Base-by-base conservation (phyloP, 2,113 vertebrate genomes). In the Hippolais icterina region DNA sequence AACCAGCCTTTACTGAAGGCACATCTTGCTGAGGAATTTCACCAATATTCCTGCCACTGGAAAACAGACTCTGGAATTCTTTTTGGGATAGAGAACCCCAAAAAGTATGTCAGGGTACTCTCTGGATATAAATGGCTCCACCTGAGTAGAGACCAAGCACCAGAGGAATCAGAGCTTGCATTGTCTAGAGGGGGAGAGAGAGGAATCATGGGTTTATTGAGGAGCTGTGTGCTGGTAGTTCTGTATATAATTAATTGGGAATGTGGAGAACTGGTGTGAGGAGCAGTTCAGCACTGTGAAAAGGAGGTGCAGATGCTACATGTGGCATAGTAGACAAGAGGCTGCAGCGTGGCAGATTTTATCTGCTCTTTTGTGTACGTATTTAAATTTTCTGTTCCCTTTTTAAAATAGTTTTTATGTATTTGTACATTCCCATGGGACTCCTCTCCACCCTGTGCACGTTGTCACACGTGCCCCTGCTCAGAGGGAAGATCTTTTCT, bases 1-100 rank as follows among this genome's bases (percentile, higher is more conserved):
- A 95, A 84, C 83, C 91, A 87, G 91, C 82, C 93, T 96, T 63
- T 95, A 76, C 76, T 77, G 87, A 82, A 92, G 86, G 64, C 64
- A 79, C 6, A n/a, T 69, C 82, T 60, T 64, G 72, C 65, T 71
- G 75, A 87, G 71, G 69, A 90, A 80, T 95, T 94, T 83, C 10
- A 24, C 64, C 84, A 87, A 50, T 87, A 89, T 80, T 56, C 47
- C 59, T 92, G 74, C 27, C 42, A 78, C 89, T 85, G 78, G 80
- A 50, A 56, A 83, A 89, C 72, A 87, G 82, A 65, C 84, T 56
- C 42, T 76, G 94, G 74, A 54, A 87, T 90, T 83, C 10, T 83
- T 61, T 90, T 96, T 93, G 64, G 44, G 85, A 68, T 82, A 82
- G 39, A 94, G 56, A 93, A 53, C 90, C 80, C 76, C 35, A 31